Evolutionary conservation across 2,797 vertebrate species (phyloP).

Genomic region (Muscicapa comitata): DNA sequence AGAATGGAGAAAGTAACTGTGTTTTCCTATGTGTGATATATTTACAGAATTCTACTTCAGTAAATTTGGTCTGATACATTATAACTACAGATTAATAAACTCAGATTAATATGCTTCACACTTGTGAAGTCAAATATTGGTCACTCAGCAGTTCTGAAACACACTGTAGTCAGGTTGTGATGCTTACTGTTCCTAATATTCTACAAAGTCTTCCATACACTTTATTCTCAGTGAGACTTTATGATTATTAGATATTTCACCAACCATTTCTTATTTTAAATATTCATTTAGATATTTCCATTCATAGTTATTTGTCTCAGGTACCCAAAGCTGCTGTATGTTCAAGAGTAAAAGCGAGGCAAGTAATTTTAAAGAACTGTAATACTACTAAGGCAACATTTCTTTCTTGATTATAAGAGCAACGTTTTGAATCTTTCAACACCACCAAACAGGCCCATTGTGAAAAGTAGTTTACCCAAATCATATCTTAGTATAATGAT

Average conservation of each 20-base stretch:
- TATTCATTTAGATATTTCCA: neutral
- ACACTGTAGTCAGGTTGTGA: neutral
- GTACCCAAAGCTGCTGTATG: neutral
- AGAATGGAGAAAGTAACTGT: neutral
- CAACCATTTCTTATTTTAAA: neutral
- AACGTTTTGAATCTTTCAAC: neutral
- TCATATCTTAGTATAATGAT: neutral
- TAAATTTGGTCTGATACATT: neutral
- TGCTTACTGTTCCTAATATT: neutral
- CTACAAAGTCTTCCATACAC: neutral
- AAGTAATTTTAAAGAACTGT: neutral
- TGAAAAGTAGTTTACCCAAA: constrained; percentile 16
- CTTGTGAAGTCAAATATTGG: neutral
- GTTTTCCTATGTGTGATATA: neutral
- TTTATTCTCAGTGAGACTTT: neutral
- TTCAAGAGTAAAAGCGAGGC: neutral
- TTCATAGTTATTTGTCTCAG: neutral
- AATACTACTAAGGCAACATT: neutral
- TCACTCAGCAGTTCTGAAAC: neutral
- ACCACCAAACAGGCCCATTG: neutral
- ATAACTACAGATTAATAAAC: neutral
- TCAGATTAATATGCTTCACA: neutral
- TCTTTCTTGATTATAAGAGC: neutral
- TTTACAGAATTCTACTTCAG: neutral
- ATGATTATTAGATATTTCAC: neutral